Percentiles rank a stretch among this genome's conserved stretches.
phyloP scores from a whole-genome alignment of 2,113 vertebrate genomes.

The Catharus minimus region DNA sequence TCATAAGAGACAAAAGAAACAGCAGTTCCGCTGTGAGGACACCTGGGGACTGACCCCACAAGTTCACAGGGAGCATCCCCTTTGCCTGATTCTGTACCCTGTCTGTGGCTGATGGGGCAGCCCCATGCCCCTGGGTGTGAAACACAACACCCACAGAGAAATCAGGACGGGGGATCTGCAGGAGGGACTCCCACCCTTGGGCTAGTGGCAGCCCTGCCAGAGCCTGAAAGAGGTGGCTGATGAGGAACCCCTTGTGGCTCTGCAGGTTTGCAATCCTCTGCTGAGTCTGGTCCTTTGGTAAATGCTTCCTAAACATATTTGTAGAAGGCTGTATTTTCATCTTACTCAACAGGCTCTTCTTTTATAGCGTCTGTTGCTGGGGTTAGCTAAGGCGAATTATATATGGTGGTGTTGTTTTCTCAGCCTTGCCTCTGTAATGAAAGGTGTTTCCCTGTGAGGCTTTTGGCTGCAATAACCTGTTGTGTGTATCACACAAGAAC shows the following conservation, averaged over 20 bases:
- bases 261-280: background rate
- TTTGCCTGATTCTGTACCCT: background rate
- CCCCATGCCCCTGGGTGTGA: background rate
- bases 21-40: background rate
- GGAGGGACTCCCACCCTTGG: background rate
- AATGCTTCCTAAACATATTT: background rate
- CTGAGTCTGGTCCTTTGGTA: background rate
- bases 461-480: background rate
- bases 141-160: background rate
- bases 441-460: background rate
- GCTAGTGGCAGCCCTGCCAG: background rate
- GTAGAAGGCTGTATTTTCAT: background rate
- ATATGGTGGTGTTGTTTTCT: background rate
- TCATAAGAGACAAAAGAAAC: slow-evolving; percentile 14
- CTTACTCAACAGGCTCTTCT: background rate
- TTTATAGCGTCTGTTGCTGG: background rate
- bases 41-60: background rate
- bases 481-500: background rate
- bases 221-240: background rate
- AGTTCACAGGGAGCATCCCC: background rate
- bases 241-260: background rate
- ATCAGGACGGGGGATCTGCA: background rate
- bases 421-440: background rate
- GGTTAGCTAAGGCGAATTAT: background rate
- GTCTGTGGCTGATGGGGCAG: background rate